Base-by-base conservation (phyloP, 1,140 invertebrate genomes). In the Trichomalopsis sarcophagae region DNA sequence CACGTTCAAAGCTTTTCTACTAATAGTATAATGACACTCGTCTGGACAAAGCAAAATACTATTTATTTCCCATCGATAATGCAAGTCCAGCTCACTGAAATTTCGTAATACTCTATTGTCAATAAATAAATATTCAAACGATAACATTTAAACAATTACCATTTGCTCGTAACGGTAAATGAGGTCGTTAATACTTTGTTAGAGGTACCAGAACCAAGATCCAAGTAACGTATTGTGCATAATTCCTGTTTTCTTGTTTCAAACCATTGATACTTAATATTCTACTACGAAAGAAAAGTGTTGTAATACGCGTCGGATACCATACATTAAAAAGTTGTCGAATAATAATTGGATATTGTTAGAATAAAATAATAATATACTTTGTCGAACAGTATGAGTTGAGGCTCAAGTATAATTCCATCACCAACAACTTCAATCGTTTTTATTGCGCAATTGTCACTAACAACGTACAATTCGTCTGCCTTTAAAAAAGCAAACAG, bases 391-490 rank as follows among this genome's bases (percentile, higher is more conserved):
- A 77, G 74, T 27, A 91, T 84, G 27, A 86, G 87, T 14, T 87
- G 66, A 62, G 71, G 73, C 23, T 90, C 84, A 23, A 88, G 90
- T 3, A 84, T 77, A 2, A 91, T 27, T 30, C 90, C 91, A 74
- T 92, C 90, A 0, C 91, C 91, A n/a, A 91, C 86, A 21, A 92
- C 81, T 80, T 92, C 90, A 6, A 89, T 86, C 6, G 84, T 69
- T 66, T 90, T 40, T 27, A 90, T 27, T 5, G 88, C 84, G 68
- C 87, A 88, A 83, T 91, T 92, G 62, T 91, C 88, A 23, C 88
- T 88, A 23, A 92, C 55, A 50, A 90, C 82, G n/a, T 89, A 89
- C 7, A 92, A 76, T 81, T 91, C 89, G 33, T 92, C 90, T 6
- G 87, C 86, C 90, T 91, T 76, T 7, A 75, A 50, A 62, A 73